Conservation (phyloP, 1,140 invertebrate genomes). For the Cydia strobilella region DNA sequence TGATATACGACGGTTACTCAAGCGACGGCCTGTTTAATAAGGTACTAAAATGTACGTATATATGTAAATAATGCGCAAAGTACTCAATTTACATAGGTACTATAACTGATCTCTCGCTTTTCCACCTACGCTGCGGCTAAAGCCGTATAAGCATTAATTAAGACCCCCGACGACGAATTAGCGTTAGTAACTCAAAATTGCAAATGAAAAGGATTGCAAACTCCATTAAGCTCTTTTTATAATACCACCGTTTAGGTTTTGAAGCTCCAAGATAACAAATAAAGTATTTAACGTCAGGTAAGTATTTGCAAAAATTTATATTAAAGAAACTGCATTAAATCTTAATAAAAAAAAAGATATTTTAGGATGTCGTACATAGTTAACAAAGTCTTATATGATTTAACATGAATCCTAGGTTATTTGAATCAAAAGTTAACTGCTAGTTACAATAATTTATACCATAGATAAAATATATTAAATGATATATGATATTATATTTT, state of each 20-base stretch:
- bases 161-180: conserved; percentile 27
- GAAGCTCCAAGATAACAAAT: background rate
- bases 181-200: conserved; percentile 16
- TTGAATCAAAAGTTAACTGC: background rate
- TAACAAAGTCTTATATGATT: too few relatives aligned
- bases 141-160: conserved; percentile 28
- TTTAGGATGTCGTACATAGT: too few relatives aligned
- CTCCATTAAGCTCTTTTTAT: conserved; percentile 27
- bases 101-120: conserved; percentile 16
- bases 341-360: too few relatives aligned
- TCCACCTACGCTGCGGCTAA: conserved; percentile 21
- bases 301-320: background rate
- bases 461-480: too few relatives aligned
- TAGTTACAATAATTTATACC: background rate
- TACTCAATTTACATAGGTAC: conserved; percentile 46
- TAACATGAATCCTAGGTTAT: background rate
- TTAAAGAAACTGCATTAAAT: too few relatives aligned
- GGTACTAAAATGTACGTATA: conserved; percentile 48
- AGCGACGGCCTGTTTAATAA: conserved; percentile 54
- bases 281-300: background rate
- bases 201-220: conserved; percentile 35
- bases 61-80: conserved; percentile 46
- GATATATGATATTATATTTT: too few relatives aligned
- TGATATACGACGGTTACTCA: conserved; percentile 55
- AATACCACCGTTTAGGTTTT: background rate